phyloP scores from a whole-genome alignment of 2,113 vertebrate genomes.

The Gasterosteus aculeatus region DNA sequence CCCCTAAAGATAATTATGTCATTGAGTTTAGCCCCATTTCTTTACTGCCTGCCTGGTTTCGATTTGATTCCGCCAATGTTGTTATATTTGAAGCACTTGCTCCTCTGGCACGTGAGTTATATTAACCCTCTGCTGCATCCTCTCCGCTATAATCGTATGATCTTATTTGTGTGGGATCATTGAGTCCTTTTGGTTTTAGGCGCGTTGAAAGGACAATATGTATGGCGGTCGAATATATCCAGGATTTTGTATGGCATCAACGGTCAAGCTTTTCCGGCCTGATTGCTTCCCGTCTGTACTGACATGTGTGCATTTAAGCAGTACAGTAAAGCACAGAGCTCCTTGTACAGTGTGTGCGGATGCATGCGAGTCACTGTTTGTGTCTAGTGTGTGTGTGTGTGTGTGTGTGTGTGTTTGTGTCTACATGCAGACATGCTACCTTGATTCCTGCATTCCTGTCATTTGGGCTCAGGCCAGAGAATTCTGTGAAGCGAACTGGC shows the following conservation, averaged over 20 bases:
- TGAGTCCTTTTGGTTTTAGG: not conserved
- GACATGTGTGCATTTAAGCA: slow-evolving; percentile 28
- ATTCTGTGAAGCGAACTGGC: slow-evolving; percentile 57
- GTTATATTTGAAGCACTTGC: not conserved
- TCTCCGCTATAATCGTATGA: not conserved
- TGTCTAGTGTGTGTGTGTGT: slow-evolving; percentile 22
- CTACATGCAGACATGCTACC: slow-evolving; percentile 66
- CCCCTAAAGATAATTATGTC: not conserved
- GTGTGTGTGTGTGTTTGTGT: too few relatives aligned
- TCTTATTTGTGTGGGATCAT: not conserved
- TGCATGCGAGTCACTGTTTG: slow-evolving; percentile 24
- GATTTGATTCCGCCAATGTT: not conserved
- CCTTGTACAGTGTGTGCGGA: slow-evolving; percentile 24
- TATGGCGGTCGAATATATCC: too few relatives aligned
- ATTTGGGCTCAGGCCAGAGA: slow-evolving; percentile 67
- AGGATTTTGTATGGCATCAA: not conserved
- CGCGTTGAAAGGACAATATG: not conserved
- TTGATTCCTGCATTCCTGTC: slow-evolving; percentile 78
- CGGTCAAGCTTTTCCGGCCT: slow-evolving; percentile 4
- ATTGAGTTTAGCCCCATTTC: not conserved
- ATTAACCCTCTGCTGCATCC: not conserved
- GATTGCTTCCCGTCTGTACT: slow-evolving; percentile 18
- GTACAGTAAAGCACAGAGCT: slow-evolving; percentile 25
- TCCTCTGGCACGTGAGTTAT: not conserved
- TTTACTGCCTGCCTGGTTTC: not conserved